Percentiles rank a stretch among this genome's conserved stretches.
Evolutionary conservation across 2,113 vertebrate genomes (phyloP).

Genomic region (Alexandromys fortis): DNA sequence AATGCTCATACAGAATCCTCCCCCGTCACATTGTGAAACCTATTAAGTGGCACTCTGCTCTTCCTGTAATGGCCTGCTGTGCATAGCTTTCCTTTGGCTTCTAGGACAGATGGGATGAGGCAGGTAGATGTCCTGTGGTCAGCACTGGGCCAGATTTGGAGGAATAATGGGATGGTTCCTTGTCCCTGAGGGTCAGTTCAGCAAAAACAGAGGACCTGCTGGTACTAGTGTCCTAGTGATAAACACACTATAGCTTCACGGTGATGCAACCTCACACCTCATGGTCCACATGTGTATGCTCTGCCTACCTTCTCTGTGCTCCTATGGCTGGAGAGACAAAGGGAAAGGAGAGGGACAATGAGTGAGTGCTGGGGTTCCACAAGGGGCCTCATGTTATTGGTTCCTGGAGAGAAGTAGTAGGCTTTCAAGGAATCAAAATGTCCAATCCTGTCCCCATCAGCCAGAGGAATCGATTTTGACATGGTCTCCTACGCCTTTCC

Average conservation of each 20-base stretch:
- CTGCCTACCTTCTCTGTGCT: no score
- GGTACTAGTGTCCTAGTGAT: no score
- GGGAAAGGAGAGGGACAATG: fast-evolving
- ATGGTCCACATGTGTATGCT: no score
- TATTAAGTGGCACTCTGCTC: not conserved
- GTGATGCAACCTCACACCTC: not conserved
- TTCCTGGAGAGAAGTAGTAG: not conserved
- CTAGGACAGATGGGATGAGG: not conserved
- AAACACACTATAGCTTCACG: not conserved
- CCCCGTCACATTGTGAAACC: not conserved
- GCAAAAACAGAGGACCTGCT: not conserved
- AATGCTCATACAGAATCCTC: no score
- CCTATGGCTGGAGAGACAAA: not conserved
- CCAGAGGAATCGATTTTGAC: no score
- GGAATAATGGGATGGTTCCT: not conserved
- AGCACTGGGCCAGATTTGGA: not conserved
- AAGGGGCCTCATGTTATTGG: no score
- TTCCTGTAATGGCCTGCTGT: no score
- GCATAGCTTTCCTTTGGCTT: not conserved
- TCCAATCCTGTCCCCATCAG: not conserved
- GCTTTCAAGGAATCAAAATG: not conserved
- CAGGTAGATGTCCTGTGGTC: not conserved
- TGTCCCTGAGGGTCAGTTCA: not conserved
- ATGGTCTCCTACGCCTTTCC: fast-evolving
- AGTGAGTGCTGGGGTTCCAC: no score